phyloP scores from a whole-genome alignment of 2,113 vertebrate genomes.

The Macrotis lagotis region DNA sequence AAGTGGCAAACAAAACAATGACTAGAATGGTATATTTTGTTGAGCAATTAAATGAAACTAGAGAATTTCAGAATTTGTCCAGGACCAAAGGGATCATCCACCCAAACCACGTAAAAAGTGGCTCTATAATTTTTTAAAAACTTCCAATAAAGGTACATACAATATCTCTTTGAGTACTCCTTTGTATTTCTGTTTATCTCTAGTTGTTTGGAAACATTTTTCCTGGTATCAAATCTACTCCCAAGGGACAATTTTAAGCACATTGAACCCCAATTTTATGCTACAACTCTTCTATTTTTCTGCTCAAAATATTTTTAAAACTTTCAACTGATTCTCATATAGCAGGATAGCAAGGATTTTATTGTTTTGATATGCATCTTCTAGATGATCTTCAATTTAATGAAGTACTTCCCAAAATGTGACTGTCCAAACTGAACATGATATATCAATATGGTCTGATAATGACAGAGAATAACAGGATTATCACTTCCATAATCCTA shows the following conservation, averaged over 20 bases:
- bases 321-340: background rate
- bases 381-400: background rate
- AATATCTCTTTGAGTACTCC: background rate
- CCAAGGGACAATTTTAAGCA: background rate
- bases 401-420: background rate
- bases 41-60: background rate
- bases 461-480: background rate
- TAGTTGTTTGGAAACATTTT: background rate
- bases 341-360: background rate
- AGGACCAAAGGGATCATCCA: background rate
- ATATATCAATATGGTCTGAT: background rate
- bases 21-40: background rate
- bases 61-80: background rate
- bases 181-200: background rate
- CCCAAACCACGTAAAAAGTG: background rate
- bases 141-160: background rate
- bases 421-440: background rate
- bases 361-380: background rate
- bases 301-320: background rate
- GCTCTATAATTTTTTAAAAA: background rate
- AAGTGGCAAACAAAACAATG: background rate
- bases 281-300: background rate
- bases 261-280: background rate
- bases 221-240: background rate
- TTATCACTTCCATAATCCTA: background rate